These are phyloP conservation scores for Lagopus leucura DNA, from an alignment of 2,113 vertebrate species.

Conservation along the genomic window DNA sequence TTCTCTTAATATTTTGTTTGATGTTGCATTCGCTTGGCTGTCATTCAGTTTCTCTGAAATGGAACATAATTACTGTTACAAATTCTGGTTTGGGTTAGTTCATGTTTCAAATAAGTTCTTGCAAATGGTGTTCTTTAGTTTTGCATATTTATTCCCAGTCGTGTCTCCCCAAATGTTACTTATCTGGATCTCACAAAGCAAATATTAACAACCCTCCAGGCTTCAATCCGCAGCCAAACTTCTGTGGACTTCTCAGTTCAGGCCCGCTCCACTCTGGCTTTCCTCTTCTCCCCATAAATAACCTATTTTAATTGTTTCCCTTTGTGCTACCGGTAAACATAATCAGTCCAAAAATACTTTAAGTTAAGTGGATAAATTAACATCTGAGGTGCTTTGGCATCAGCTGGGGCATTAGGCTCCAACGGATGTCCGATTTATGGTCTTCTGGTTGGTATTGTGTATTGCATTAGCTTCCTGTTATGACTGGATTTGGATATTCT, in stretches of 20 bases:
- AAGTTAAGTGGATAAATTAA: background rate
- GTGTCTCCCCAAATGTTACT: background rate
- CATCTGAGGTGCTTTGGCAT: slow-evolving; percentile 1
- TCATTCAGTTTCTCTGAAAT: background rate
- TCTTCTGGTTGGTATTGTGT: background rate
- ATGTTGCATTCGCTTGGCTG: background rate
- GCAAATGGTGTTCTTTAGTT: background rate
- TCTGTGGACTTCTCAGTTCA: background rate
- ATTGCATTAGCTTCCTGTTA: slow-evolving; percentile 55
- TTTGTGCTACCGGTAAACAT: background rate
- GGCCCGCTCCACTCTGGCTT: background rate
- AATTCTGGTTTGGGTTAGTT: background rate
- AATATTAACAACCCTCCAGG: background rate
- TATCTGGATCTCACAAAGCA: background rate
- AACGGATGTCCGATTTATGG: slow-evolving; percentile 4
- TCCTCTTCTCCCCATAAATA: background rate
- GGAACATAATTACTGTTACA: background rate
- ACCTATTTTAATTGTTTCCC: background rate
- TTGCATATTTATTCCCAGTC: background rate
- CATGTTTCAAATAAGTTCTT: background rate
- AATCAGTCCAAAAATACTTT: background rate
- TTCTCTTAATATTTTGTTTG: background rate
- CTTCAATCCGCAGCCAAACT: background rate
- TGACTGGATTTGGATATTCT: slow-evolving; percentile 39
- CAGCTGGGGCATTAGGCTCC: background rate